Percentiles rank a stretch among this genome's conserved stretches.
These are phyloP conservation scores for Parapristionchus giblindavisi DNA, from an alignment of 2,888 invertebrate genomes.

Conservation along the genomic window DNA sequence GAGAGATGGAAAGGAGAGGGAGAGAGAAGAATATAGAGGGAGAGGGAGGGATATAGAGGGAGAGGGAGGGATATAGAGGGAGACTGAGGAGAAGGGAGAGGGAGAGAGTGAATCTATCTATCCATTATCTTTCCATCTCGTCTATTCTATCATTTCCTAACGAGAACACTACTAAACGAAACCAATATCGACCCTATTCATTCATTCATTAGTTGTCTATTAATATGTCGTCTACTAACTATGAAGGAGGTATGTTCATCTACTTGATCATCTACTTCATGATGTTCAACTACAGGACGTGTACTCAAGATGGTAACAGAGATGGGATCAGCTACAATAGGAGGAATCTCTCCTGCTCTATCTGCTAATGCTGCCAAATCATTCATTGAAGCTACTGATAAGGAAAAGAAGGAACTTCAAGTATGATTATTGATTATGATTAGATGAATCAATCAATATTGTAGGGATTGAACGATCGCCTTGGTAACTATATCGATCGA, in stretches of 20 bases:
- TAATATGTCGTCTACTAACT: background rate
- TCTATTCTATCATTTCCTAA: conserved; percentile 35
- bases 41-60: conserved; percentile 1
- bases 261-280: background rate
- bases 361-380: conserved; percentile 68
- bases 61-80: too few species aligned
- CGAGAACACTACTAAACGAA: conserved; percentile 19
- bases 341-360: conserved; percentile 68
- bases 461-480: conserved; percentile 72
- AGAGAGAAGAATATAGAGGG: conserved; percentile 7
- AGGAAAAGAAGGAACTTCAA: conserved; percentile 73
- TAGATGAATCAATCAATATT: conserved; percentile 44
- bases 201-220: background rate
- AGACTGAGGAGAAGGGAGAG: conserved; percentile 9
- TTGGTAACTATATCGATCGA: conserved; percentile 74
- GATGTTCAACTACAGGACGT: conserved; percentile 58
- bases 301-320: conserved; percentile 70
- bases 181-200: background rate
- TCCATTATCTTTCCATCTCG: conserved; percentile 35
- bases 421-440: conserved; percentile 42
- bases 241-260: background rate
- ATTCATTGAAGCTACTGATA: conserved; percentile 70
- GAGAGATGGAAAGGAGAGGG: conserved; percentile 15
- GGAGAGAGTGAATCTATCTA: conserved; percentile 25
- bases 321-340: conserved; percentile 68